Evolutionary conservation across 1,140 invertebrate genomes (phyloP), one percentile per base, ranked within the genome.

Genomic region (Caerostris darwini): DNA sequence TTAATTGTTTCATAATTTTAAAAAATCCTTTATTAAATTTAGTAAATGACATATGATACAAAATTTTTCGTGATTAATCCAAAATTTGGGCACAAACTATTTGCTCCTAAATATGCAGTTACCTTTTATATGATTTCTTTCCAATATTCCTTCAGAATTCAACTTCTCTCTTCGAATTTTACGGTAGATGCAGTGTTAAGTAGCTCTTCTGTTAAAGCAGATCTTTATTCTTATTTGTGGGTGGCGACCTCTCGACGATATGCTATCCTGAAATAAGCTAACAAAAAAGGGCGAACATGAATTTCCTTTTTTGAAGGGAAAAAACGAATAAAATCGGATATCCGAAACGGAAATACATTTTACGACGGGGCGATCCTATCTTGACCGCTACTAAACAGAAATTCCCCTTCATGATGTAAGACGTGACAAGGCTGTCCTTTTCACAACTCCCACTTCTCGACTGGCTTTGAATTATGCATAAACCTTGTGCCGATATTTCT

Each of bases 331-430:
- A 59, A 56, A 81, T 77, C 59, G 61, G 14, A 69, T 69, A 69
- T 69, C 86, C 86, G 90, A 91, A 85, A 85, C 83, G 81, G 83
- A 93, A 93, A 93, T 83, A 86, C 82, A 93, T 93, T 93, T 93
- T 93, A 87, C 61, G 91, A 93, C 87, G 85, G n/a, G 81, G 83
- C 83, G 82, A 86, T 93, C 83, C 53, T 50, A 71, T 93, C 91
- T 93, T 93, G 91, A 93, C 83, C 91, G 61, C 91, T 93, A 86
- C 91, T 69, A 83, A 93, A 93, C 64, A 87, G 81, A 93, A 88
- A 87, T 87, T 93, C 67, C 53, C 54, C 59, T 93, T 86, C n/a
- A 93, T 71, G 64, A 93, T 86, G 54, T 58, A 69, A 57, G n/a
- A 93, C 91, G 91, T 93, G 91, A 93, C 64, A 57, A 56, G 91